Conservation (phyloP, 64 coral and sea anemone species). For the Catalaphyllia jardinei region DNA sequence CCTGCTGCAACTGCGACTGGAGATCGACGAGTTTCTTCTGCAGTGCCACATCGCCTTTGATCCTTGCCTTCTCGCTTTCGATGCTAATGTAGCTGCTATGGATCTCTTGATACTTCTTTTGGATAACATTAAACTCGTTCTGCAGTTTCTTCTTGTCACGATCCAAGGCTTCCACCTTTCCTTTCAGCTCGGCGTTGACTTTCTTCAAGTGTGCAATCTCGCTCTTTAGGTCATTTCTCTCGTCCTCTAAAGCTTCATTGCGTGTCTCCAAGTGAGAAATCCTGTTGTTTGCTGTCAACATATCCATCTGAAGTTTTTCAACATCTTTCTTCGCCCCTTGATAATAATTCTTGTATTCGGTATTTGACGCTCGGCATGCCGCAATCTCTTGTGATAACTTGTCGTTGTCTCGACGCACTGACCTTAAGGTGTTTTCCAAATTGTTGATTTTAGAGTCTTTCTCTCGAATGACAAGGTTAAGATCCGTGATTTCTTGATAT, state of each 20-base stretch:
- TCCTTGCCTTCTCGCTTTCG: conserved; percentile 76
- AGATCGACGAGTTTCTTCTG: conserved; percentile 86
- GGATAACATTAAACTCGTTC: conserved; percentile 67
- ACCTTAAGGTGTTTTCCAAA: conserved; percentile 72
- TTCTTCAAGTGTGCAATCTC: conserved; percentile 78
- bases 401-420: conserved; percentile 75
- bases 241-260: conserved; percentile 75
- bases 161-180: conserved; percentile 70
- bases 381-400: conserved; percentile 81
- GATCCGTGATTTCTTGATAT: conserved; percentile 63
- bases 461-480: conserved; percentile 68
- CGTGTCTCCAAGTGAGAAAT: conserved; percentile 70
- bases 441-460: conserved; percentile 71
- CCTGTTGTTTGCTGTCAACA: conserved; percentile 75
- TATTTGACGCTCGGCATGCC: conserved; percentile 52
- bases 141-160: conserved; percentile 90
- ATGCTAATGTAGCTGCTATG: conserved; percentile 38
- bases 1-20: conserved; percentile 71
- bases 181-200: conserved; percentile 77
- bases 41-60: conserved; percentile 62
- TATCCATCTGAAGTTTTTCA: conserved; percentile 79
- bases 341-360: conserved; percentile 70
- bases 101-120: conserved; percentile 66
- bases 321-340: conserved; percentile 78
- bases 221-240: conserved; percentile 78